phyloP scores from a whole-genome alignment of 2,113 vertebrate genomes.

The Cyprinodon tularosa region DNA sequence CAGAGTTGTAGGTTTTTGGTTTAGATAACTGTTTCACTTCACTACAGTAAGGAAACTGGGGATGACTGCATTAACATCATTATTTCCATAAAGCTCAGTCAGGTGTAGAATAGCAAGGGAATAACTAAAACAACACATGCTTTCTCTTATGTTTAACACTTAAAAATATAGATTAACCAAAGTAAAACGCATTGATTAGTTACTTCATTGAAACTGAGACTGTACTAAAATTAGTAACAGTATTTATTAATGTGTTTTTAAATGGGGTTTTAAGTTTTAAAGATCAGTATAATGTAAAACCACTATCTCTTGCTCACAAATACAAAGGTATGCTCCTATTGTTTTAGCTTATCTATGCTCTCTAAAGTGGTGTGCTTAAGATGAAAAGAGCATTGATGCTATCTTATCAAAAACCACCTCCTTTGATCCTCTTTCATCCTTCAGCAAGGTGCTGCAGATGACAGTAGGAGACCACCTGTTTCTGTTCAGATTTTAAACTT shows the following conservation, averaged over 20 bases:
- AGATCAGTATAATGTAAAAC: not conserved
- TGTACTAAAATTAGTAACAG: no score
- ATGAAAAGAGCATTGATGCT: constrained; percentile 55
- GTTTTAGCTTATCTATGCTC: constrained; percentile 45
- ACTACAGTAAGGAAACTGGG: not conserved
- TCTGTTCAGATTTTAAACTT: not conserved
- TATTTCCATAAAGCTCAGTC: not conserved
- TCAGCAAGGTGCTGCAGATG: constrained; percentile 9
- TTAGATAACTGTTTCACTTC: not conserved
- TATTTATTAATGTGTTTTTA: not conserved
- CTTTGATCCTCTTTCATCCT: constrained; percentile 48
- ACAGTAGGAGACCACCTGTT: not conserved
- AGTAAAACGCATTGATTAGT: not conserved
- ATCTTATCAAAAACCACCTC: not conserved
- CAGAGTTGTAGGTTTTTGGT: constrained; percentile 3
- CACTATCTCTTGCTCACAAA: constrained; percentile 6
- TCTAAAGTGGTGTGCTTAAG: constrained; percentile 18
- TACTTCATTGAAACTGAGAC: not conserved
- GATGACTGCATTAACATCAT: not conserved
- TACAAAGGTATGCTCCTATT: constrained; percentile 47
- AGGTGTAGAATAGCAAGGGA: not conserved
- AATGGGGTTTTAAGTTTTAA: not conserved
- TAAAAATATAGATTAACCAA: not conserved
- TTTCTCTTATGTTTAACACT: not conserved
- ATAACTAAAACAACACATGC: not conserved